Conservation (phyloP, 2,888 invertebrate species). For the Cephus pygmeus region DNA sequence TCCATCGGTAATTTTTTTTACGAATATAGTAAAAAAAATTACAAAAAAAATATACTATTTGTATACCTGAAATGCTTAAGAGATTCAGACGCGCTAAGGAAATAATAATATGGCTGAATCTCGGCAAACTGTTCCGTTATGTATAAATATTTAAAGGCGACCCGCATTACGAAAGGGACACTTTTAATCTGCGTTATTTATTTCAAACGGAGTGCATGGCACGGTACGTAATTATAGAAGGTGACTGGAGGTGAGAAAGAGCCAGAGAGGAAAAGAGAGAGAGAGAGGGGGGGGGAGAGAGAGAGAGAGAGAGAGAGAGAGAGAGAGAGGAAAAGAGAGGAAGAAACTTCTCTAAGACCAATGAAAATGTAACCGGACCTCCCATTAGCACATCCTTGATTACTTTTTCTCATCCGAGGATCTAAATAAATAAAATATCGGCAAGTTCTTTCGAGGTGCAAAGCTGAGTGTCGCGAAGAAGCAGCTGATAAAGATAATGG, state of each 20-base stretch:
- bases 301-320: slow-evolving; percentile 17
- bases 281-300: slow-evolving; percentile 41
- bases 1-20: background rate
- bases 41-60: no score
- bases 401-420: slow-evolving; percentile 63
- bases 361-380: slow-evolving; percentile 41
- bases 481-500: slow-evolving; percentile 60
- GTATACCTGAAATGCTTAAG: no score
- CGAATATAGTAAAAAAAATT: background rate
- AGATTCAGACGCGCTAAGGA: no score
- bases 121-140: background rate
- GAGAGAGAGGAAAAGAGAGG: slow-evolving; percentile 15
- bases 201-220: slow-evolving; percentile 37
- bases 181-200: slow-evolving; percentile 63
- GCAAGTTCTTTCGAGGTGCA: slow-evolving; percentile 30
- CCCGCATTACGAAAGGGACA: slow-evolving; percentile 47
- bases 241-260: slow-evolving; percentile 2
- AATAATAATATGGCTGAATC: background rate
- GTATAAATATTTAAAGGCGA: slow-evolving; percentile 40
- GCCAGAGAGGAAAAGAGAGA: slow-evolving; percentile 33
- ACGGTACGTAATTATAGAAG: slow-evolving; percentile 41
- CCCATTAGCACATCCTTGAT: slow-evolving; percentile 65
- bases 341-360: slow-evolving; percentile 38
- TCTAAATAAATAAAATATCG: slow-evolving; percentile 67
- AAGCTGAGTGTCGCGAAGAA: slow-evolving; percentile 43